These are phyloP conservation scores for Semnopithecus entellus DNA, from an alignment of 2,113 vertebrate genomes.

Conservation along the genomic window DNA sequence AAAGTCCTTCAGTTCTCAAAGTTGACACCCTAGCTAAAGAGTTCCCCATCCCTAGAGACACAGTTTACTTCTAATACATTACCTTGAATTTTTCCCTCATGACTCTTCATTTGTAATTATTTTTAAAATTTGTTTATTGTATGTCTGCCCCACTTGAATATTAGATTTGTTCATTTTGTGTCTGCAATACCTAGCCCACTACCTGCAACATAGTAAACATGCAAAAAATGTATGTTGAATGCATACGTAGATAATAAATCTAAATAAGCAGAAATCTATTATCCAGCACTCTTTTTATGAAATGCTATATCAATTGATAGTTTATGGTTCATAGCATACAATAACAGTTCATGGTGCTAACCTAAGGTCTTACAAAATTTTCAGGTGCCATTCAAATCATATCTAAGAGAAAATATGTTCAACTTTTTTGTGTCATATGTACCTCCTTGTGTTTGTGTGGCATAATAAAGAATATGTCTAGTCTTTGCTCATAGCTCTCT, in stretches of 20 bases:
- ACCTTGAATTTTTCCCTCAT: not conserved
- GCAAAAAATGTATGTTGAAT: not conserved
- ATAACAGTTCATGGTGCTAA: not conserved
- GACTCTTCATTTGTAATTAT: not conserved
- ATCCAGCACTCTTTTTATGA: not conserved
- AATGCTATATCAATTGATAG: not conserved
- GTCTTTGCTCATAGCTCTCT: not conserved
- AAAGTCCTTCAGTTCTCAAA: not conserved
- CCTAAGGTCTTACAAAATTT: not conserved
- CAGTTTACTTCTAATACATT: not conserved
- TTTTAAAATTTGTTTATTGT: not conserved
- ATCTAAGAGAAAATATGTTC: not conserved
- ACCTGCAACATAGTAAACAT: not conserved
- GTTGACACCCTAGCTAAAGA: not conserved
- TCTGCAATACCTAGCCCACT: not conserved
- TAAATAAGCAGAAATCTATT: not conserved
- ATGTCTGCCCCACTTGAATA: not conserved
- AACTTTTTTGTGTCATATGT: not conserved
- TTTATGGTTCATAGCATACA: not conserved
- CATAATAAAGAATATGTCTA: not conserved
- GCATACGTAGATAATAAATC: not conserved
- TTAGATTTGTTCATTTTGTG: not conserved
- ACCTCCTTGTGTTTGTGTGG: not conserved
- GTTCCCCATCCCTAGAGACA: not conserved
- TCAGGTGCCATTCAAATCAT: not conserved